Evolutionary conservation across 2,888 invertebrate genomes (phyloP), one percentile per base, ranked within the genome.

Genomic region (Oscheius myriophilus): DNA sequence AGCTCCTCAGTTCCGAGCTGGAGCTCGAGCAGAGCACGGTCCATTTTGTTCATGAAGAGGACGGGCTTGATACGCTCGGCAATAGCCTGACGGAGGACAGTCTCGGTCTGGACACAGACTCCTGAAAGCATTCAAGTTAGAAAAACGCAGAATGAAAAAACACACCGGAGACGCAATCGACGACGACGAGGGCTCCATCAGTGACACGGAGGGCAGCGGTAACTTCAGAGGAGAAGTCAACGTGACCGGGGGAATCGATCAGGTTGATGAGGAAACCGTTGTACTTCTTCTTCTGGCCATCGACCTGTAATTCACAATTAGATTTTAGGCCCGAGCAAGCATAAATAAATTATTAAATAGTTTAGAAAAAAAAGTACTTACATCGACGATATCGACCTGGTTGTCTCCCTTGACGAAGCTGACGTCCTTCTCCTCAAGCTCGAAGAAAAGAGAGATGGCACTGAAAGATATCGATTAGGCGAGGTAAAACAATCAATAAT

Each of bases 1-100:
- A 99, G 91, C 87, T 96, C 95, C 89, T 99, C 98, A 78, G 93
- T 91, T 73, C 94, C 96, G 85, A 97, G 89, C 88, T 99, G 97
- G 87, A 99, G 90, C 89, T 98, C 98, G 46, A 98, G 90, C 71
- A 99, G 91, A 82, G 98, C 98, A 84, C 98, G 93, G 90, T 99
- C 99, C 97, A 99, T 97, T 90, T 99, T 99, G 93, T 99, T 99
- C 97, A 99, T 97, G 92, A 99, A 98, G 86, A 99, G 91, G 82
- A 99, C 94, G 68, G 99, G 98, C 92, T 96, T 97, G 87, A 99
- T 99, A 87, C 98, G 93, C 90, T 99, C 98, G 75, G 96, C 95
- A 87, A 99, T 99, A 75, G 98, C 98, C 89, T 99, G 99, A 90
- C 98, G 94, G 86, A 99, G 91, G 71, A 99, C 99, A 86, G 98